Conservation (phyloP, 1,140 invertebrate genomes). For the Hirudo medicinalis region DNA sequence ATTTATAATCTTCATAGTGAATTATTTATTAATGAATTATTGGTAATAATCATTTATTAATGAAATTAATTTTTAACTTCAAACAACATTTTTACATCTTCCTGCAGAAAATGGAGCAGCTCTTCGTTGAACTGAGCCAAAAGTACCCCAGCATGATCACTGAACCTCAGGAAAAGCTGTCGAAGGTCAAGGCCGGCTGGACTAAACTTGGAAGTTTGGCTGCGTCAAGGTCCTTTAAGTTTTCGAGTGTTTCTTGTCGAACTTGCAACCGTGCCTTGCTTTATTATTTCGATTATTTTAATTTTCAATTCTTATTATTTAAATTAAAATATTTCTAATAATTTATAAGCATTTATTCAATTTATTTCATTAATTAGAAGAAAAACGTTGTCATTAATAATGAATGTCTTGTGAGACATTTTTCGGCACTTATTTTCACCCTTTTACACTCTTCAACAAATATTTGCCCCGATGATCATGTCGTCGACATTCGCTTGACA, state of each 20-base stretch:
- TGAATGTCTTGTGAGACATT: background rate
- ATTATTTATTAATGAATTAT: background rate
- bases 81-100: background rate
- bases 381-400: background rate
- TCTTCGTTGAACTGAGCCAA: conserved; percentile 54
- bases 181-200: conserved; percentile 86
- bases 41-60: too few species aligned
- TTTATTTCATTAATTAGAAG: background rate
- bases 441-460: too few species aligned
- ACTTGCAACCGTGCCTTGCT: background rate
- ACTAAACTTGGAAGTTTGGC: conserved; percentile 61
- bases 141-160: conserved; percentile 82
- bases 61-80: too few species aligned
- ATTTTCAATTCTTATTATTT: background rate
- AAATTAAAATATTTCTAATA: too few species aligned
- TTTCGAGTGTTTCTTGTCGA: background rate
- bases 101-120: conserved; percentile 35
- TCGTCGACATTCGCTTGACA: too few species aligned
- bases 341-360: background rate
- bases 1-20: background rate
- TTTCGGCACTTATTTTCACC: background rate
- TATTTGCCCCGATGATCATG: too few species aligned
- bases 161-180: conserved; percentile 77
- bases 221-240: conserved; percentile 33
- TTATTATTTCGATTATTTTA: background rate